phyloP scores from a whole-genome alignment of 2,888 invertebrate genomes.

The Entomobrya proxima region DNA sequence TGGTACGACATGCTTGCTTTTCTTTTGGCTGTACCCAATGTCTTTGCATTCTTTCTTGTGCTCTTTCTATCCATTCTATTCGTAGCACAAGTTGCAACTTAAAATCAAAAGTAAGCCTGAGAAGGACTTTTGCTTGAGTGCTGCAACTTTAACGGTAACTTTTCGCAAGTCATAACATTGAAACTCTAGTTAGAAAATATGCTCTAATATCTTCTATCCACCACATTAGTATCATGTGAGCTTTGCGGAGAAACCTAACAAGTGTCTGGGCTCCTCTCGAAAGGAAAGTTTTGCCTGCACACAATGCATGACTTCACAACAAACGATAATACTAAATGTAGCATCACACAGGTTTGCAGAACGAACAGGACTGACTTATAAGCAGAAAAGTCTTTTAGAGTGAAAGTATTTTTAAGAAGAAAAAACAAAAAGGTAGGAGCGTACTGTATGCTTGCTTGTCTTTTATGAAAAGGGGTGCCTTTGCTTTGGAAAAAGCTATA shows the following conservation, averaged over 20 bases:
- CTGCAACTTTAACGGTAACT: too few relatives aligned
- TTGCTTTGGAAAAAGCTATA: not conserved
- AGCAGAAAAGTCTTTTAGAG: not conserved
- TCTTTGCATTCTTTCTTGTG: not conserved
- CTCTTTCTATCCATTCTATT: not conserved
- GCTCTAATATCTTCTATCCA: not conserved
- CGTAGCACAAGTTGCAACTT: not conserved
- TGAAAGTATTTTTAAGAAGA: not conserved
- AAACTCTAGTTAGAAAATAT: not conserved
- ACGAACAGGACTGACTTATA: not conserved
- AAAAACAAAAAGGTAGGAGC: not conserved
- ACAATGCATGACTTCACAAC: not conserved
- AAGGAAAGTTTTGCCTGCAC: not conserved
- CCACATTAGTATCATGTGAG: not conserved
- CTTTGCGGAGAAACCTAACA: slow-evolving; percentile 30
- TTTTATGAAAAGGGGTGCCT: not conserved
- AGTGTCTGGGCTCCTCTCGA: slow-evolving; percentile 29
- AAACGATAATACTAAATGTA: not conserved
- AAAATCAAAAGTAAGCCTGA: not conserved
- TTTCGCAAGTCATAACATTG: too few relatives aligned
- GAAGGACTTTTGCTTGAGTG: not conserved
- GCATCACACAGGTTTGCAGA: not conserved
- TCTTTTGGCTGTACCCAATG: not conserved
- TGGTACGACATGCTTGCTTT: slow-evolving; percentile 8
- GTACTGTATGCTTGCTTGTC: too few relatives aligned